Conservation (phyloP, 1,140 invertebrate species). For the Archegozetes longisetosus region DNA sequence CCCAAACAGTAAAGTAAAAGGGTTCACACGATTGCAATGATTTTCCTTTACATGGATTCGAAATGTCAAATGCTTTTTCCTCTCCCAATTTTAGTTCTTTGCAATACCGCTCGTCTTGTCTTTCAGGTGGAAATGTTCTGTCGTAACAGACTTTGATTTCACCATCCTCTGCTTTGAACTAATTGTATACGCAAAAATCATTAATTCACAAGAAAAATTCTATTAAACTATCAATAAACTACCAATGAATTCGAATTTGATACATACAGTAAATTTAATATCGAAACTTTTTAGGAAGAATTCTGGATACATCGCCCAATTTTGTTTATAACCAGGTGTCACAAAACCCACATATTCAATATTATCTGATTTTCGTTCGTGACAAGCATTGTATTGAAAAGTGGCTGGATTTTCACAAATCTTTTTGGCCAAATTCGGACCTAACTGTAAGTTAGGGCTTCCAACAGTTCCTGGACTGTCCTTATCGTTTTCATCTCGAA, state of each 20-base stretch:
- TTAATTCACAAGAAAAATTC: neutral
- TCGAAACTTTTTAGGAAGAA: slow-evolving; percentile 11
- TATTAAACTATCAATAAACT: neutral
- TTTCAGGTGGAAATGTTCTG: slow-evolving; percentile 6
- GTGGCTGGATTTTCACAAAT: slow-evolving; percentile 17
- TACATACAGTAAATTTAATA: slow-evolving; percentile 11
- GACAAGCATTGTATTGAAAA: slow-evolving; percentile 14
- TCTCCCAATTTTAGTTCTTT: slow-evolving; percentile 2
- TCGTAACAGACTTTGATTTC: slow-evolving; percentile 7
- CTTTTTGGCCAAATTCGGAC: neutral
- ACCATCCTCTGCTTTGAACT: slow-evolving; percentile 6
- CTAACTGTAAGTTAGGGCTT: neutral
- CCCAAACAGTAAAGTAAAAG: slow-evolving; percentile 14
- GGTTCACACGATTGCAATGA: slow-evolving; percentile 1
- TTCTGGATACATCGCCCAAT: slow-evolving; percentile 18
- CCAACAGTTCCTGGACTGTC: neutral
- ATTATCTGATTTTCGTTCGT: neutral
- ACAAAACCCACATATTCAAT: slow-evolving; percentile 1
- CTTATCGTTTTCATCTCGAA: neutral
- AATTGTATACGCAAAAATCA: neutral
- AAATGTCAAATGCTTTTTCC: slow-evolving; percentile 1
- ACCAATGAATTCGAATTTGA: neutral
- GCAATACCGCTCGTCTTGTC: neutral
- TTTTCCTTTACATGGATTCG: slow-evolving; percentile 5
- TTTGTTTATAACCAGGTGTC: slow-evolving; percentile 11